Percentiles rank a stretch among this genome's conserved stretches.
Evolutionary conservation across 2,113 vertebrate species (phyloP).

Genomic region (Corydoras maculifer): DNA sequence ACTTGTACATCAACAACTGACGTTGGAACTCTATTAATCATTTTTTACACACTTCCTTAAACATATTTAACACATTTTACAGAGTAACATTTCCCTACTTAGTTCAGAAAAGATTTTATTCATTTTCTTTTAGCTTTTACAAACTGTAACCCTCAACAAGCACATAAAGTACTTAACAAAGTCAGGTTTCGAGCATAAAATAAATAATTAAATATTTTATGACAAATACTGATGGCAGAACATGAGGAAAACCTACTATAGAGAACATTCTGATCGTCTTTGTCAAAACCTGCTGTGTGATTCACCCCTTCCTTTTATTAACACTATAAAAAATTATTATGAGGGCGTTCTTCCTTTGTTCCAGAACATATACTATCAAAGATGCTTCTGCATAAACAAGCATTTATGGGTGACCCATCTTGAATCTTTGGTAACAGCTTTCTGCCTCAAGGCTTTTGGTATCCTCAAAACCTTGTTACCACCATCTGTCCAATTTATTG

Average conservation of each 20-base stretch:
- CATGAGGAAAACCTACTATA: neutral
- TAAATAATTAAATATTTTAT: too few species aligned
- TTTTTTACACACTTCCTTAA: too few species aligned
- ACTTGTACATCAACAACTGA: too few species aligned
- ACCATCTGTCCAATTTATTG: neutral
- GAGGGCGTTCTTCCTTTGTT: neutral
- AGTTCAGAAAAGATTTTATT: too few species aligned
- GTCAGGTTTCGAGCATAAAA: too few species aligned
- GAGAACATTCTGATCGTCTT: neutral
- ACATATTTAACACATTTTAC: too few species aligned
- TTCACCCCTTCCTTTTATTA: neutral
- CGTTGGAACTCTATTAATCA: too few species aligned
- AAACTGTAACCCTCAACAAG: too few species aligned
- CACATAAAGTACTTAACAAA: too few species aligned
- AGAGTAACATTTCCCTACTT: too few species aligned
- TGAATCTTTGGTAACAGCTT: neutral
- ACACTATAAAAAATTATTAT: neutral
- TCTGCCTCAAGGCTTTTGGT: neutral
- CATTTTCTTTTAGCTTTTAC: too few species aligned
- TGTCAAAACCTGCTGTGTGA: neutral
- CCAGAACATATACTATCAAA: constrained; percentile 10
- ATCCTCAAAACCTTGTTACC: neutral
- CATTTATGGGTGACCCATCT: neutral
- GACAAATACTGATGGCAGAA: too few species aligned
- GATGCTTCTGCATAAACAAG: neutral